These are phyloP conservation scores for Hedya salicella DNA, from an alignment of 2,888 invertebrate genomes.

Conservation along the genomic window DNA sequence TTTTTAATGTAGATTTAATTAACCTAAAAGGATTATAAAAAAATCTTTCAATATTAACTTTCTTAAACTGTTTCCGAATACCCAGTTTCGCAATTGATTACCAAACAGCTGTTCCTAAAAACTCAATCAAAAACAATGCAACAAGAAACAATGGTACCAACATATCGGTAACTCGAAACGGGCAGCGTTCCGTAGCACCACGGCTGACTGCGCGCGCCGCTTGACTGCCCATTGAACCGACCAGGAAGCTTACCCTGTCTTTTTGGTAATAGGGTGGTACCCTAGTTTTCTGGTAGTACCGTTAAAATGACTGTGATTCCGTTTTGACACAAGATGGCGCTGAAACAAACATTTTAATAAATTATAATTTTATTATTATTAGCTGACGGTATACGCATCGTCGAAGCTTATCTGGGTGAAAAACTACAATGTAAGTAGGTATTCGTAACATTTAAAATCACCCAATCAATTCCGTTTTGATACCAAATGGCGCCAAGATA, in stretches of 20 bases:
- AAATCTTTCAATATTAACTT: no score
- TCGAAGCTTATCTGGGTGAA: not conserved
- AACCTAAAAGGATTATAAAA: no score
- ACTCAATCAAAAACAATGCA: slow-evolving; percentile 26
- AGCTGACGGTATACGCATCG: no score
- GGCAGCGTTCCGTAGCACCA: slow-evolving; percentile 35
- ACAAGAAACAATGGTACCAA: slow-evolving; percentile 38
- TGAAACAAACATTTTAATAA: no score
- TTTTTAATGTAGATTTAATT: no score
- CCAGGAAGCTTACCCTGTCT: slow-evolving; percentile 33
- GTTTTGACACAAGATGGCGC: slow-evolving; percentile 6
- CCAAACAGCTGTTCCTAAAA: slow-evolving; percentile 31
- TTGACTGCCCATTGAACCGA: slow-evolving; percentile 19
- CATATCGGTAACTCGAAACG: slow-evolving; percentile 41
- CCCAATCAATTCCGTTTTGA: no score
- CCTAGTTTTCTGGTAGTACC: slow-evolving; percentile 1
- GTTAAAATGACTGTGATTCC: slow-evolving; percentile 2
- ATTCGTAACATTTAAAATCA: no score
- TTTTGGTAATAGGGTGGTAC: slow-evolving; percentile 26
- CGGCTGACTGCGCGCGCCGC: slow-evolving; percentile 24
- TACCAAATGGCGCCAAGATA: no score
- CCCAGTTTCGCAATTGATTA: slow-evolving; percentile 21
- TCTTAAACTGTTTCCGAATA: slow-evolving; percentile 4
- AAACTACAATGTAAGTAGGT: no score
- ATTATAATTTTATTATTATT: no score